Percentiles rank a stretch among this genome's conserved stretches.
These are phyloP conservation scores for Sterrhoptilus dennistouni DNA, from an alignment of 2,113 vertebrate genomes.

Conservation along the genomic window DNA sequence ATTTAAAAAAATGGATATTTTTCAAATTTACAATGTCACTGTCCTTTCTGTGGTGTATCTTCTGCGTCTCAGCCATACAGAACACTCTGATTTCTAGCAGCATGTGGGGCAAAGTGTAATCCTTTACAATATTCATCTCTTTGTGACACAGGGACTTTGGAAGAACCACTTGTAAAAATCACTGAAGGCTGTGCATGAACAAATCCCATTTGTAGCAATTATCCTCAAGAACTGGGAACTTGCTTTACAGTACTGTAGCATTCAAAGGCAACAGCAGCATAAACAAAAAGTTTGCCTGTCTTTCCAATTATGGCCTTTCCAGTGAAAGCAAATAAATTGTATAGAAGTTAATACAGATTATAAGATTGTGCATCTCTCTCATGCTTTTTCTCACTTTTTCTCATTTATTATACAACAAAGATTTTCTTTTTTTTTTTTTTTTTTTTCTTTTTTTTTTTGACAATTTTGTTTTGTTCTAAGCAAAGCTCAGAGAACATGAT, in stretches of 20 bases:
- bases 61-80: neutral
- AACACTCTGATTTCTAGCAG: neutral
- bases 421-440: neutral
- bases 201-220: conserved; percentile 4
- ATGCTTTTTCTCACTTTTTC: neutral
- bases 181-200: neutral
- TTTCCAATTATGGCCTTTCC: neutral
- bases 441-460: neutral
- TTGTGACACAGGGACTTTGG: neutral
- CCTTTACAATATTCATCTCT: neutral
- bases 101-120: neutral
- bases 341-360: neutral
- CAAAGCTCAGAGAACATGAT: neutral
- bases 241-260: neutral
- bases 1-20: neutral
- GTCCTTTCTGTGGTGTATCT: neutral
- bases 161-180: neutral
- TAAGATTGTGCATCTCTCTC: neutral
- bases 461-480: neutral
- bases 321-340: neutral
- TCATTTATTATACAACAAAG: neutral
- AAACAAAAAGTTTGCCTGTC: neutral
- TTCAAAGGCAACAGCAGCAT: neutral
- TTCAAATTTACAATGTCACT: neutral
- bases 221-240: neutral